These are phyloP conservation scores for Trissonchulus latispiculum DNA, from an alignment of 2,888 invertebrate species.

Conservation along the genomic window DNA sequence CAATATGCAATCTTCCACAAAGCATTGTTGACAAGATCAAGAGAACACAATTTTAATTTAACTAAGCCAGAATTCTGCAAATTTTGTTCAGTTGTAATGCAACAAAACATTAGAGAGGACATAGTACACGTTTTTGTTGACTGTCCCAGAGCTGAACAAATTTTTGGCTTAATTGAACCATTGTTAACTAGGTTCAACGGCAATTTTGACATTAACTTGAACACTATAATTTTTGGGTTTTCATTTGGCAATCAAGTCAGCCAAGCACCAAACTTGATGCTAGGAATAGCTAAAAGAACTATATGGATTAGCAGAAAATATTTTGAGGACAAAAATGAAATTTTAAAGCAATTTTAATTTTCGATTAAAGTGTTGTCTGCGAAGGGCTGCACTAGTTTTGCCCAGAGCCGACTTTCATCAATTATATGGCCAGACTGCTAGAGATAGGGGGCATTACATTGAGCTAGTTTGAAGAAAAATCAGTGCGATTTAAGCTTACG, in stretches of 20 bases:
- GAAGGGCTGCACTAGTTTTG: too few relatives aligned
- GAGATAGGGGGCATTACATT: too few relatives aligned
- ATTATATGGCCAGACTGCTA: too few relatives aligned
- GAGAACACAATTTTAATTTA: background rate
- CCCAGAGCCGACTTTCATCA: too few relatives aligned
- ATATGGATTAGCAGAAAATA: background rate
- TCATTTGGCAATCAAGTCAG: too few relatives aligned
- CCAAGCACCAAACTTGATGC: background rate
- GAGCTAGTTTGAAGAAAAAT: too few relatives aligned
- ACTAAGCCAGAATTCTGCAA: background rate
- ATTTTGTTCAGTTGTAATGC: background rate
- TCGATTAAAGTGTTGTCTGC: too few relatives aligned
- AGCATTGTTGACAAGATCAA: background rate
- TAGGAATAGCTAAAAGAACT: background rate
- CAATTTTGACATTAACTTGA: too few relatives aligned
- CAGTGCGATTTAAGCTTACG: too few relatives aligned
- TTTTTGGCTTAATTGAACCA: background rate
- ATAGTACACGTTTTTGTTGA: background rate
- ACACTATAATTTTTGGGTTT: background rate
- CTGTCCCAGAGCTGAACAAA: background rate
- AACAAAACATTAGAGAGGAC: background rate
- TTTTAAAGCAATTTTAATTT: background rate
- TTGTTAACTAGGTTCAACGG: too few relatives aligned
- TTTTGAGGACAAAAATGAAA: background rate
- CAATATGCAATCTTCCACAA: background rate